phyloP scores from a whole-genome alignment of 92 coral and sea anemone species.

The Pocillopora meandrina region DNA sequence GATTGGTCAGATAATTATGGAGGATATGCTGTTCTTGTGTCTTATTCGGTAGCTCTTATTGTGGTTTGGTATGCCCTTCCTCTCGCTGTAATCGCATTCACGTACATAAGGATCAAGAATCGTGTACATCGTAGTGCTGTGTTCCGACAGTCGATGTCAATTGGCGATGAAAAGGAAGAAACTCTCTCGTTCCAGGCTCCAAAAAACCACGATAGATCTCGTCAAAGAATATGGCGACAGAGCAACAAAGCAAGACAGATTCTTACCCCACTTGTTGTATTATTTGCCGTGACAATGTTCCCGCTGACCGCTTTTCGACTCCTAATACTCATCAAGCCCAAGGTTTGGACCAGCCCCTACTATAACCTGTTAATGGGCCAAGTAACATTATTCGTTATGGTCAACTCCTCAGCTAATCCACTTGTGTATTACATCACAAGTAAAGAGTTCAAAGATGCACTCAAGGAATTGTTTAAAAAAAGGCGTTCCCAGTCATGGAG shows the following conservation, averaged over 20 bases:
- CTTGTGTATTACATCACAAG: conserved; percentile 75
- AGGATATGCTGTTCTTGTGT: not conserved
- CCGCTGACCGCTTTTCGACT: conserved; percentile 66
- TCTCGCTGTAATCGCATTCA: conserved; percentile 54
- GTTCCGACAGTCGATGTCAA: conserved; percentile 72
- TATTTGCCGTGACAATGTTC: conserved; percentile 72
- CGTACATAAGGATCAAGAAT: conserved; percentile 63
- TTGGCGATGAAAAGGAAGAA: conserved; percentile 5
- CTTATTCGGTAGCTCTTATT: conserved; percentile 29
- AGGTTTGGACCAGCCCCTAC: conserved; percentile 34
- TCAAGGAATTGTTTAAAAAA: conserved; percentile 4
- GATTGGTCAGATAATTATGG: conserved; percentile 37
- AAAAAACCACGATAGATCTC: not conserved
- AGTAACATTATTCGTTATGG: conserved; percentile 55
- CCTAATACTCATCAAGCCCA: conserved; percentile 30
- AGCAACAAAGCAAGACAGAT: conserved; percentile 70
- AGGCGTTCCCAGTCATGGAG: not conserved
- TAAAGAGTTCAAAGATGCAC: conserved; percentile 62
- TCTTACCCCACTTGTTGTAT: conserved; percentile 74
- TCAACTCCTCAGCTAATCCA: conserved; percentile 76
- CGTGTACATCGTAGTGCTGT: conserved; percentile 53
- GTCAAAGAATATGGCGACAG: conserved; percentile 56
- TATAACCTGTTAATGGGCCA: conserved; percentile 48
- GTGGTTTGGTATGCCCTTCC: conserved; percentile 75
- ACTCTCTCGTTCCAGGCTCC: not conserved